phyloP scores from a whole-genome alignment of 2,797 vertebrate species.

The Semotilus atromaculatus region DNA sequence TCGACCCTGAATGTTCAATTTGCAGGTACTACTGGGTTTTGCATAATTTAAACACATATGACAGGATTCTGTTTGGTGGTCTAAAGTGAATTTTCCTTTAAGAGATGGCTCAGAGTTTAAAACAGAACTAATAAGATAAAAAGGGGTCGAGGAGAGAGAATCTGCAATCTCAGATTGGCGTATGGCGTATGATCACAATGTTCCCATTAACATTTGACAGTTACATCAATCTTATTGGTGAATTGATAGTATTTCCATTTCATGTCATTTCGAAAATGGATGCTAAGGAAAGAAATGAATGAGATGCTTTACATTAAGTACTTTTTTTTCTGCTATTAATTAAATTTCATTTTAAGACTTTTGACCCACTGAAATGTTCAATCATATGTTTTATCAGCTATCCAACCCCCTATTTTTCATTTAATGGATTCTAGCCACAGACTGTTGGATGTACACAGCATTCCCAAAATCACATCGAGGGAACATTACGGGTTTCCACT shows the following conservation, averaged over 20 bases:
- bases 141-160: not conserved
- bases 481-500: not conserved
- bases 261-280: conserved; percentile 28
- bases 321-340: conserved; percentile 10
- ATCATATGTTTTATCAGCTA: conserved; percentile 11
- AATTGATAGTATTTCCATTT: conserved; percentile 19
- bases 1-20: not conserved
- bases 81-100: not conserved
- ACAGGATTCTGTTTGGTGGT: not conserved
- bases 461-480: conserved; percentile 16
- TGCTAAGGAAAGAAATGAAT: conserved; percentile 5
- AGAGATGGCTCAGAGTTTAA: not conserved
- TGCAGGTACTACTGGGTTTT: not conserved
- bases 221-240: conserved; percentile 3
- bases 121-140: conserved; percentile 11
- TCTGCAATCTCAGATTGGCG: conserved; percentile 20
- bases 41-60: conserved; percentile 11
- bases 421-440: not conserved
- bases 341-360: not conserved
- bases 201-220: conserved; percentile 38
- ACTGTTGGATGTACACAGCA: conserved; percentile 36
- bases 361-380: not conserved
- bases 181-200: conserved; percentile 1
- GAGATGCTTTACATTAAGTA: conserved; percentile 18
- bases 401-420: not conserved